Evolutionary conservation across 2,797 vertebrate genomes (phyloP), one percentile per base, ranked within the genome.

Genomic region (Eupleurogrammus muticus): DNA sequence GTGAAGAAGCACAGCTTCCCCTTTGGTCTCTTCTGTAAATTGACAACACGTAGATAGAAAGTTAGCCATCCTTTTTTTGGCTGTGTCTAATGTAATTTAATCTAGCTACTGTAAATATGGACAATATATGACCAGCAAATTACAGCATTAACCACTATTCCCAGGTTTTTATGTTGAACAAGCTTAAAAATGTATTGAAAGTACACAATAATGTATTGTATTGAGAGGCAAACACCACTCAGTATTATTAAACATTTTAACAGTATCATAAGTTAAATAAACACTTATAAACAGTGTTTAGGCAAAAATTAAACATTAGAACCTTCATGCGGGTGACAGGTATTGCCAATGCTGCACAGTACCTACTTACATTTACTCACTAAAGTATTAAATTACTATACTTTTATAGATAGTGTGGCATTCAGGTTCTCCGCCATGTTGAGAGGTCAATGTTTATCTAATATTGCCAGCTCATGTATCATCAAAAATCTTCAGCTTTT

Each of bases 21-120:
- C 75, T 83, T 92, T 4, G 92, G 90, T 66, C 89, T 90, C 47
- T 23, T 86, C 94, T 95, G 85, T 64, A 14, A 86, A 89, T 5
- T 82, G 6, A 73, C 13, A 67, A 7, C 5, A 1, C 0, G 38
- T 38, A 32, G 1, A 17, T 0, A 20, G 6, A 23, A 42, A 5
- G 32, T 63, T 56, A 34, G 28, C n/a, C 4, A 1, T 2, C 9
- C n/a, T n/a, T n/a, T 12, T 5, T 59, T 56, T 16, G 23, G 12
- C 7, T 8, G 53, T 9, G 6, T 20, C 2, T 23, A 19, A 1
- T 36, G 9, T 49, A 2, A 44, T 44, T 17, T n/a, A 17, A 5
- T 44, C 6, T n/a, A 14, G 14, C 6, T 44, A 44, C 16, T 44
- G 16, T 17, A 40, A 40, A 40, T 14, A 12, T 40, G 16, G 16